Evolutionary conservation across 64 coral and sea anemone genomes (phyloP), one percentile per base, ranked within the genome.

Genomic region (Montipora cactus): DNA sequence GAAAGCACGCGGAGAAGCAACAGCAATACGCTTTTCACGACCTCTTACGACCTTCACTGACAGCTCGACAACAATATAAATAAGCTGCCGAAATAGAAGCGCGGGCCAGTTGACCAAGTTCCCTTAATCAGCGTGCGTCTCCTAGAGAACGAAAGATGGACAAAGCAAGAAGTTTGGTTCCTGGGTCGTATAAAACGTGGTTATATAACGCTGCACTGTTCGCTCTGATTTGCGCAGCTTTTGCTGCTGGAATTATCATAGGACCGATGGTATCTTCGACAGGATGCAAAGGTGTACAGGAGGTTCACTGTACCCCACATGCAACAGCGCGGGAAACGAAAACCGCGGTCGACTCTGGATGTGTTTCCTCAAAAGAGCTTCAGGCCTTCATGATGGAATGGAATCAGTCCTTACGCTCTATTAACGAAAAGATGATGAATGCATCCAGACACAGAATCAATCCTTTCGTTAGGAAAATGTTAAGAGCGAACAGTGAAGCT

Each of bases 11-110:
- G 73, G 66, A 86, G 64, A 71, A 22, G 18, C 21, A 64, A 86
- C 70, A 86, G 64, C 47, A 82, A 82, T 86, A 86, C 44, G 66
- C 5, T 71, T 86, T 86, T 50, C 82, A 72, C 66, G 82, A 86
- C 82, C 82, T n/a, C 64, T 20, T 5, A 16, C 64, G 82, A 86
- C 66, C 23, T n/a, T 9, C 44, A 64, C 44, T 86, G 82, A 86
- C 82, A 86, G 82, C 45, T 86, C 10, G 8, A 84, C 64, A 37
- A 37, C 37, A 84, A 71, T 69, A 70, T 86, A 86, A 71, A 86
- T 22, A 72, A 19, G 4, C 47, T 49, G 7, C 12, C 82, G 45
- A 49, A 71, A 72, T 22, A 70, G 18, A 71, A 49, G n/a, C 82
- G 71, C 82, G 82, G 44, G 71, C 47, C 71, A 49, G 66, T 71